Base-by-base conservation (phyloP, 2,888 invertebrate species). In the Philereme vetulata region DNA sequence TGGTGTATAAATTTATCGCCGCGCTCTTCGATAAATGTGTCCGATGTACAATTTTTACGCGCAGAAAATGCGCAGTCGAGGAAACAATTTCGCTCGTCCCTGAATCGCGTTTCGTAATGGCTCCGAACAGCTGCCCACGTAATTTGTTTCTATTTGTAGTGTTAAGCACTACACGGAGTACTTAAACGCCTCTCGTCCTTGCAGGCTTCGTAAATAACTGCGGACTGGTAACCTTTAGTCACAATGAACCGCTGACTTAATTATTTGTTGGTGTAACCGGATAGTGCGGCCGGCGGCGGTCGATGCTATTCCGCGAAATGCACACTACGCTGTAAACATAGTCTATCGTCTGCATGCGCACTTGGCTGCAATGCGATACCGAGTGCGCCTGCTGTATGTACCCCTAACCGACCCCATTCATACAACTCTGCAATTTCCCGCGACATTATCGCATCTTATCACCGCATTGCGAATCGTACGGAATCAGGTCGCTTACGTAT, bases 1-100 rank as follows among this genome's bases (percentile, higher is more conserved):
- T 81, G 83, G 84, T 80, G 86, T 84, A 84, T 84, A 87, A 86
- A 89, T 90, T 88, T 88, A 89, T 88, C 84, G 83, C 80, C 78
- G 79, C 80, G 73, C 75, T 72, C 77, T 80, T 73, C 77, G 81
- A 85, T 86, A 88, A 77, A 86, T 82, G 81, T 85, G 75, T 81
- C 80, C 75, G 80, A 80, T 77, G 80, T 78, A 81, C 72, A 77
- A 68, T 75, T 80, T 82, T 85, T 73, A 67, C 65, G 64, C 55
- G 51, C 35, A 58, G 68, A 72, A 77, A 76, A 76, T 82, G 77
- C 85, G 82, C 79, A 81, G 82, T 84, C 78, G 76, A 76, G 76
- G 74, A 81, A 80, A 81, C 77, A 77, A 81, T 78, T 76, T 77
- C 76, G 76, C 72, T 68, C 80, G 85, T 84, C 86, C 86, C 85